A percentile compares a stretch with the other conserved stretches of the same genome.
Evolutionary conservation across 2,113 vertebrate genomes (phyloP).

Genomic region (Cochlearius cochlearius): DNA sequence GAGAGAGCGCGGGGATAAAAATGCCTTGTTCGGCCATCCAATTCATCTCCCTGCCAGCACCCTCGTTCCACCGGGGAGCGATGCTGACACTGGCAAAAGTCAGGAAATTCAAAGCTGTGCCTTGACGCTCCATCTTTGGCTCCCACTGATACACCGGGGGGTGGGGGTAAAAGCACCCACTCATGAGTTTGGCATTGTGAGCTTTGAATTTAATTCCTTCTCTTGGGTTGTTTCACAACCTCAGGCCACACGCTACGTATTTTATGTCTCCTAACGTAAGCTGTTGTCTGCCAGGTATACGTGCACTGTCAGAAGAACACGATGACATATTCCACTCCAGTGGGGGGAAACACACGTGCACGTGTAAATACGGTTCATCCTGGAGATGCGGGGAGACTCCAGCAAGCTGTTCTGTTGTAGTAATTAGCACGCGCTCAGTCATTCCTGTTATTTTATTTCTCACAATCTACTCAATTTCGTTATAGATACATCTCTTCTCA

Average conservation of each 20-base stretch:
- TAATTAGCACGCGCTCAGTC: neutral
- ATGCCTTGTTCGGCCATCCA: neutral
- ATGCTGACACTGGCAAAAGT: neutral
- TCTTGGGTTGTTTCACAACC: neutral
- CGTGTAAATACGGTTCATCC: neutral
- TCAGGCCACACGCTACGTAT: neutral
- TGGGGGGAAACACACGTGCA: neutral
- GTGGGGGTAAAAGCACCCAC: neutral
- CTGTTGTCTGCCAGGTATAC: neutral
- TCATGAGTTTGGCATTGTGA: neutral
- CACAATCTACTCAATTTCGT: neutral
- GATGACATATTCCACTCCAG: neutral
- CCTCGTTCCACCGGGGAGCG: neutral
- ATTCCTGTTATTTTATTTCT: neutral
- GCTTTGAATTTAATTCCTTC: neutral
- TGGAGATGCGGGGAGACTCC: neutral
- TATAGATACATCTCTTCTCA: neutral
- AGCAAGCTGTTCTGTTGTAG: neutral
- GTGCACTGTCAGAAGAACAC: neutral
- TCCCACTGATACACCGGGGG: neutral
- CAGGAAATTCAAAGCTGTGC: neutral
- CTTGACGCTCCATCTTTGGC: neutral
- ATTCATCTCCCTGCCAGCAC: neutral
- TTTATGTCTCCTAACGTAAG: neutral
- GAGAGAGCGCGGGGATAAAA: neutral